Evolutionary conservation across 2,797 vertebrate genomes (phyloP), one percentile per base, ranked within the genome.

Genomic region (Carduelis carduelis): DNA sequence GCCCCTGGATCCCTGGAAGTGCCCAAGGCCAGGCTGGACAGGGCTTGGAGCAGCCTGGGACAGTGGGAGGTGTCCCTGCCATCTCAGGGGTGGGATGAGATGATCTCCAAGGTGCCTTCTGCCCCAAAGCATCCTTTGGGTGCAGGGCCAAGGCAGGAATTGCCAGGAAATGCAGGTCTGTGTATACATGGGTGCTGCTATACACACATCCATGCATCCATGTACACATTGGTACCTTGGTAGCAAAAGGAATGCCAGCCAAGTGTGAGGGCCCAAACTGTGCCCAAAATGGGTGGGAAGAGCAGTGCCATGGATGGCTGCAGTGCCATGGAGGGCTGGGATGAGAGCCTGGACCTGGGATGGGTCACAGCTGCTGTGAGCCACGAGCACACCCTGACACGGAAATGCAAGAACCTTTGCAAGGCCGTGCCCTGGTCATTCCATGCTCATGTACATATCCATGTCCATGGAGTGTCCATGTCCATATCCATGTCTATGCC

Each of bases 321-420:
- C 37, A 37, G 37, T 37, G 37, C 37, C 1, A 2, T 22, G 68
- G 56, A 53, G 30, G 9, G 14, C 39, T 50, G 65, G 65, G 61
- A n/a, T 1, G 2, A 3, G 18, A 60, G 63, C 87, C 83, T 74
- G 68, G 60, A 27, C 52, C 4, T 0, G 57, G 37, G 69, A 23
- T 16, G 47, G n/a, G 34, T 24, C 46, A 19, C 0, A 4, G 57
- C 37, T 28, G 47, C 47, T 23, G 24, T 15, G 18, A 55, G 30
- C 39, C 52, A 56, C 0, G 1, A 21, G 3, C 79, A 46, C 1
- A 0, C 12, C 8, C 0, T 0, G 56, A 28, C 37, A 3, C 12
- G 68, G 68, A 5, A 23, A 24, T 16, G 41, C 1, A 4, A 20
- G 20, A 41, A 5, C 21, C 41, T 11, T 4, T 24, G 50, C 1